A percentile compares a stretch with the other conserved stretches of the same genome.
These are phyloP conservation scores for Oscheius sp. DNA, from an alignment of 2,888 invertebrate genomes.

Conservation along the genomic window DNA sequence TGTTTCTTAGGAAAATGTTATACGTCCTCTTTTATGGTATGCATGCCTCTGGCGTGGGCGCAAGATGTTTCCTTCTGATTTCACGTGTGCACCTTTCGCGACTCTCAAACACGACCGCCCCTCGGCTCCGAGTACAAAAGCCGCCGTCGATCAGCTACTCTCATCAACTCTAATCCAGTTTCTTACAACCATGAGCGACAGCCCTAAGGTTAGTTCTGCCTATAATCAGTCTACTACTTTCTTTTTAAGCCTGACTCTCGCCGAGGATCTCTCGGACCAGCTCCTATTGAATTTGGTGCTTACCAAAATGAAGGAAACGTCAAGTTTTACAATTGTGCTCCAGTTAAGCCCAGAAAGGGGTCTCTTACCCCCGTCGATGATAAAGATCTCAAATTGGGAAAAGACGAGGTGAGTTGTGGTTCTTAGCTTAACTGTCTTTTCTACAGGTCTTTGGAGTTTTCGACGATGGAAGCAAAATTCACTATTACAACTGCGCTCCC, in stretches of 20 bases:
- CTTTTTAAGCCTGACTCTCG: constrained; percentile 18
- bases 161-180: not conserved
- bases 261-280: constrained; percentile 19
- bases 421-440: not conserved
- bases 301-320: constrained; percentile 22
- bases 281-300: constrained; percentile 33
- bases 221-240: not conserved
- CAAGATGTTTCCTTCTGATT: constrained; percentile 32
- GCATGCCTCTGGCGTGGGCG: constrained; percentile 15
- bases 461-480: constrained; percentile 38
- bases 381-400: constrained; percentile 10
- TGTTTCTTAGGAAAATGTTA: not conserved
- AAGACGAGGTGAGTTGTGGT: constrained; percentile 14
- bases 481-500: constrained; percentile 42
- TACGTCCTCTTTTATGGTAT: constrained; percentile 8
- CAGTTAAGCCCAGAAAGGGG: constrained; percentile 23
- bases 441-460: constrained; percentile 34
- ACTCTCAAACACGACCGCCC: constrained; percentile 35
- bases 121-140: constrained; percentile 26
- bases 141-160: constrained; percentile 13
- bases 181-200: constrained; percentile 12
- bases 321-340: constrained; percentile 39
- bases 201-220: not conserved
- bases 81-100: constrained; percentile 33
- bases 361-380: not conserved